These are phyloP conservation scores for Pao palembangensis DNA, from an alignment of 2,113 vertebrate species.

Conservation along the genomic window DNA sequence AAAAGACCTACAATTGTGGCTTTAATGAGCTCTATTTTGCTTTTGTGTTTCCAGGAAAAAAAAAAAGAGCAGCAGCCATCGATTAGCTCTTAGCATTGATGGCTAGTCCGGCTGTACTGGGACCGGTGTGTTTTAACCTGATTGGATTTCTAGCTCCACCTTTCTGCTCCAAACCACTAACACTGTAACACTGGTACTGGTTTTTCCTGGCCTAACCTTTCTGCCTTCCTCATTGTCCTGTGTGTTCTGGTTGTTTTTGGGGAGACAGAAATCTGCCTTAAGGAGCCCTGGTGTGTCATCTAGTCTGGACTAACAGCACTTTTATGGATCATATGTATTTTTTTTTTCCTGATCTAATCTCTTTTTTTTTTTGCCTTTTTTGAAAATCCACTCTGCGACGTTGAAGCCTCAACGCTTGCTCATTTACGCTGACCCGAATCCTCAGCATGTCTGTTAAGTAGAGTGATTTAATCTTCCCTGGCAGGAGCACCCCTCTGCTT, in stretches of 20 bases:
- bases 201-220: slow-evolving; percentile 28
- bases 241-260: neutral
- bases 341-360: slow-evolving; percentile 16
- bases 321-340: slow-evolving; percentile 27
- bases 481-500: slow-evolving; percentile 59
- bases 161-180: slow-evolving; percentile 47
- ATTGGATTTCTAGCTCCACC: slow-evolving; percentile 64
- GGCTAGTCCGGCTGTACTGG: slow-evolving; percentile 61
- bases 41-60: neutral
- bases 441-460: slow-evolving; percentile 51
- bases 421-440: slow-evolving; percentile 68
- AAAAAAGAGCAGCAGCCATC: slow-evolving; percentile 19
- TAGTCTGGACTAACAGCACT: neutral
- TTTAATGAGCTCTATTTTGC: neutral
- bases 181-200: slow-evolving; percentile 44
- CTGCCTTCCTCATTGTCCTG: too few species aligned
- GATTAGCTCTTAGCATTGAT: slow-evolving; percentile 13
- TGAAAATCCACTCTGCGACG: slow-evolving; percentile 37
- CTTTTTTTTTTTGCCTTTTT: slow-evolving; percentile 1
- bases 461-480: slow-evolving; percentile 66
- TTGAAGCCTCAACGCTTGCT: slow-evolving; percentile 41
- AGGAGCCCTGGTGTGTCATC: neutral
- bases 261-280: neutral
- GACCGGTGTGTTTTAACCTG: slow-evolving; percentile 65
- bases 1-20: neutral